Evolutionary conservation across 2,888 invertebrate genomes (phyloP).

Genomic region (Andrena marginata): DNA sequence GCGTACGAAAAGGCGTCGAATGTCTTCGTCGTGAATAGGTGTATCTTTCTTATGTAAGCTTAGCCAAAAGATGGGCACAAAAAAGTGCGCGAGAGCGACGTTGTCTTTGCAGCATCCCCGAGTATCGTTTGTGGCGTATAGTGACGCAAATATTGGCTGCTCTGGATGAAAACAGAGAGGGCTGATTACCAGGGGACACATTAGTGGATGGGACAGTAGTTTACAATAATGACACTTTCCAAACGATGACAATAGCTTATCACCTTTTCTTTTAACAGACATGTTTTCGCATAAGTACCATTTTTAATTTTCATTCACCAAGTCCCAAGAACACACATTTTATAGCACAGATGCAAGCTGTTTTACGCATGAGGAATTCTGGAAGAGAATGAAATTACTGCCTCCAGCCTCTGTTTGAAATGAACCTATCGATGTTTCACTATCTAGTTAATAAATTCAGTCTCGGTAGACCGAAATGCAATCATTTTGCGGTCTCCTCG

Average conservation of each 20-base stretch:
- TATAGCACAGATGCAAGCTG: background rate
- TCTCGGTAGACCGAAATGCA: constrained; percentile 71
- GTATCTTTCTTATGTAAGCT: constrained; percentile 26
- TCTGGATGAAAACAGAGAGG: constrained; percentile 35
- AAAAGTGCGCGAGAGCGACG: constrained; percentile 13
- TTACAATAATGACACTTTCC: constrained; percentile 10
- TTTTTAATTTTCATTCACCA: background rate
- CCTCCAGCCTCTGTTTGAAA: constrained; percentile 44
- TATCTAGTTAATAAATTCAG: constrained; percentile 72
- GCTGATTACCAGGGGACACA: constrained; percentile 44
- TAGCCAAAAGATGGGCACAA: constrained; percentile 17
- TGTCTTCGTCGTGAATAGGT: constrained; percentile 27
- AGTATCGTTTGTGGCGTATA: constrained; percentile 21
- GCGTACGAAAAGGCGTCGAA: constrained; percentile 42
- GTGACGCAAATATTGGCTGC: constrained; percentile 42
- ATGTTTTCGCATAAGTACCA: no score
- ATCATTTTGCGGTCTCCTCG: constrained; percentile 74
- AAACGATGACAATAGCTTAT: background rate
- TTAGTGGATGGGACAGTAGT: constrained; percentile 16
- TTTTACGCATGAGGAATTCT: background rate
- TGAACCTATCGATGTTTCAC: constrained; percentile 63
- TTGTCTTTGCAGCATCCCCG: constrained; percentile 14
- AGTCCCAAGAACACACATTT: background rate
- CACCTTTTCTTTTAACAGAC: background rate
- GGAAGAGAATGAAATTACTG: constrained; percentile 68